These are phyloP conservation scores for Lacerta bilineata DNA, from an alignment of 2,797 vertebrate genomes.

Conservation along the genomic window DNA sequence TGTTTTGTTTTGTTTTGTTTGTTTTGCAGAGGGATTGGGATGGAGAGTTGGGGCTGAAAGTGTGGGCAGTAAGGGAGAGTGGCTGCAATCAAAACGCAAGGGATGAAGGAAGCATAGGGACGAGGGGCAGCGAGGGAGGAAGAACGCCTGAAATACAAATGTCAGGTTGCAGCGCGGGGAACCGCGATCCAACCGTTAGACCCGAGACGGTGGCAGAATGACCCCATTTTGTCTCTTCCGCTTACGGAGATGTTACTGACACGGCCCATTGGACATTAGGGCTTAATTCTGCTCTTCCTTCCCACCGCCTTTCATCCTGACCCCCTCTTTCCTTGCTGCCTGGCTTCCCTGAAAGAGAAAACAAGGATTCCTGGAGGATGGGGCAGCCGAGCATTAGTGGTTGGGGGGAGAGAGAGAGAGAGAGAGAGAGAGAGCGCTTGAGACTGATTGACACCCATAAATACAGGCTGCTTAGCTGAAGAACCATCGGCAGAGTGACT, in stretches of 20 bases:
- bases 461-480: rapidly evolving
- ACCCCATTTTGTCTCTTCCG: constrained; percentile 34
- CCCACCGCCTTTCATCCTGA: too few species aligned
- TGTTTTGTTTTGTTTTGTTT: too few species aligned
- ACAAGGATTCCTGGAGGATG: rapidly evolving
- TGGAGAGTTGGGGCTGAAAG: background rate
- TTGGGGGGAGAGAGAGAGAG: rapidly evolving
- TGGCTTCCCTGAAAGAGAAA: rapidly evolving
- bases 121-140: background rate
- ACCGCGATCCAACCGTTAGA: background rate
- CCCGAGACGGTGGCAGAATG: rapidly evolving
- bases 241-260: constrained; percentile 37
- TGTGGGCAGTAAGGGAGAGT: background rate
- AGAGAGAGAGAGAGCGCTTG: rapidly evolving
- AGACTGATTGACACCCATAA: constrained; percentile 8
- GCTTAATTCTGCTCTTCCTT: constrained; percentile 58
- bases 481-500: background rate
- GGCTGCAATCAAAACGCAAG: background rate
- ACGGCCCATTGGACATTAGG: constrained; percentile 53
- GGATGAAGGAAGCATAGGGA: background rate
- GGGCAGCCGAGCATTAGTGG: too few species aligned
- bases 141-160: background rate
- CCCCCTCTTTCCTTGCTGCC: constrained; percentile 32
- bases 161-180: background rate
- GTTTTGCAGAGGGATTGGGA: too few species aligned